Conservation (phyloP, 2,113 vertebrate genomes). For the Myiozetetes cayanensis region DNA sequence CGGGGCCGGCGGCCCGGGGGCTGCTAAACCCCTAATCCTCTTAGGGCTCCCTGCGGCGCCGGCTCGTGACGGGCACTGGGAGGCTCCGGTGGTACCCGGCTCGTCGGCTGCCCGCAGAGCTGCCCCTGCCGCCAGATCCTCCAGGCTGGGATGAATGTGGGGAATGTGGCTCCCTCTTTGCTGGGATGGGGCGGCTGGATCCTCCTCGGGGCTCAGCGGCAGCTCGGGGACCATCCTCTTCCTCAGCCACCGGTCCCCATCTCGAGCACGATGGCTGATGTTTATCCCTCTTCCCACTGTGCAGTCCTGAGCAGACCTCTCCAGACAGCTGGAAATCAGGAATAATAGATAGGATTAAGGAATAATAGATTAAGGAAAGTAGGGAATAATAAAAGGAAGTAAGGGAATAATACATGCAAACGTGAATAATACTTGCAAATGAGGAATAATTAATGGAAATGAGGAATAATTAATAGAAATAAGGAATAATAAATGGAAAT, state of each 20-base stretch:
- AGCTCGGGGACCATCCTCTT: neutral
- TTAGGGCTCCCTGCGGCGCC: neutral
- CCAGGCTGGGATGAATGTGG: neutral
- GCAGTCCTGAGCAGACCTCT: neutral
- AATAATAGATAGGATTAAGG: neutral
- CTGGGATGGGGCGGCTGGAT: neutral
- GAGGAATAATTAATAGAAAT: neutral
- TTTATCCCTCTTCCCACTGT: neutral
- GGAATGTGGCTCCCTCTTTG: neutral
- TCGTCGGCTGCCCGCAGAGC: neutral
- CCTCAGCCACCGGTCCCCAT: rapidly evolving
- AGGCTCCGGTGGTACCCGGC: neutral
- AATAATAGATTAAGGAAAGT: neutral
- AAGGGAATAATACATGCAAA: neutral
- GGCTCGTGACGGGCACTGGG: neutral
- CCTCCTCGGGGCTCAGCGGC: neutral
- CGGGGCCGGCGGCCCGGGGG: neutral
- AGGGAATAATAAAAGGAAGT: no score
- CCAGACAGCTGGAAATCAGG: neutral
- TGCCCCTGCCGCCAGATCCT: neutral
- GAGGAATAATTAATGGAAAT: neutral
- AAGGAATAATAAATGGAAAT: neutral
- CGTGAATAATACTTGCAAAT: neutral
- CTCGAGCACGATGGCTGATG: rapidly evolving
- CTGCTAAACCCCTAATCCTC: neutral